Base-by-base conservation (phyloP, 2,888 invertebrate genomes). In the Allygus modestus region DNA sequence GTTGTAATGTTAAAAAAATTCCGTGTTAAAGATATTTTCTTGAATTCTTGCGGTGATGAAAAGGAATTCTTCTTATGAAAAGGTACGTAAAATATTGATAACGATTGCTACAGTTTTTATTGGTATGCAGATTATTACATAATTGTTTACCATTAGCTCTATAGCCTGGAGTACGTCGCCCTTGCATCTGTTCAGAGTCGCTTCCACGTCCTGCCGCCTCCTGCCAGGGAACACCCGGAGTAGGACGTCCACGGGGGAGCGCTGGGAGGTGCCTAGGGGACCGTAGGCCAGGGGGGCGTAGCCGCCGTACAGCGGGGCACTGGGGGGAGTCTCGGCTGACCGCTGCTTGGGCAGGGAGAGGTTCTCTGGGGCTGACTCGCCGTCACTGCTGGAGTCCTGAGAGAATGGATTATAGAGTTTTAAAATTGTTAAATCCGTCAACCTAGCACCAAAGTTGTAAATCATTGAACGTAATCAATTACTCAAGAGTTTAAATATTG, bases 81-180 rank as follows among this genome's bases (percentile, higher is more conserved):
- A n/a, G n/a, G n/a, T n/a, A n/a, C n/a, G n/a, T n/a, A n/a, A n/a
- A n/a, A n/a, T n/a, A n/a, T n/a, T n/a, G n/a, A n/a, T n/a, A n/a
- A n/a, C n/a, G n/a, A n/a, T n/a, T n/a, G n/a, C n/a, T n/a, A n/a
- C n/a, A n/a, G n/a, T n/a, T n/a, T n/a, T n/a, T n/a, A n/a, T n/a
- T n/a, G n/a, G n/a, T n/a, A n/a, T n/a, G n/a, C n/a, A n/a, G n/a
- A n/a, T n/a, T n/a, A n/a, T n/a, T n/a, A n/a, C n/a, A n/a, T 37
- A 37, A 7, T 37, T 46, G 17, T 54, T 94, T 17, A 97, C 93
- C 93, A 98, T 94, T 89, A 96, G 94, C 89, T 98, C 98, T 94
- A 98, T 98, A 0, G 98, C 97, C 88, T 97, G 96, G 0, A 98
- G 94, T 0, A 97, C 96, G 89, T 98, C 98, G 0, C 97, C 97